Percentiles rank a stretch among this genome's conserved stretches.
Evolutionary conservation across 2,113 vertebrate genomes (phyloP).

Genomic region (Patagioenas fasciata): DNA sequence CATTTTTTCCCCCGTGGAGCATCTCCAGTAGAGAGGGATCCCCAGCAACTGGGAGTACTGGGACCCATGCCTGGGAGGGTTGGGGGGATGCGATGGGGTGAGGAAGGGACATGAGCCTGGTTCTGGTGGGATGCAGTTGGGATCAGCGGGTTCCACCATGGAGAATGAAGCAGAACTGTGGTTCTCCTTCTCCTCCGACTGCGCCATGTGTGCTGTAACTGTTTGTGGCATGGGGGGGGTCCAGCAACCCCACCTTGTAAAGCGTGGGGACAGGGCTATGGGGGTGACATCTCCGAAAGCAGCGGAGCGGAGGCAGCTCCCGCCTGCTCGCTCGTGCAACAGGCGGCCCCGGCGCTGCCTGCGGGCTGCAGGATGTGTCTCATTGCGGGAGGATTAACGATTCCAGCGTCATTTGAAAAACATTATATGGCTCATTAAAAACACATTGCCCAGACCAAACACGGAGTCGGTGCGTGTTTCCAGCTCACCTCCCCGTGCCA

Average conservation of each 20-base stretch:
- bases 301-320: background rate
- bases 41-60: background rate
- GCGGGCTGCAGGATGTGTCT: slow-evolving; percentile 39
- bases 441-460: slow-evolving; percentile 42
- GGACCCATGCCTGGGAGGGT: fast-evolving
- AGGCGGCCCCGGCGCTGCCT: background rate
- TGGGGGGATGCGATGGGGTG: fast-evolving
- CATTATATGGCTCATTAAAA: slow-evolving; percentile 57
- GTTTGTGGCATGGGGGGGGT: fast-evolving
- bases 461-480: background rate
- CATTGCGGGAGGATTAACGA: slow-evolving; percentile 60
- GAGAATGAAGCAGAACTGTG: no score
- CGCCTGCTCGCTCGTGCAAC: background rate
- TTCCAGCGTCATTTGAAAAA: slow-evolving; percentile 11
- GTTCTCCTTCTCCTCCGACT: background rate
- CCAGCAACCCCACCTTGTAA: fast-evolving
- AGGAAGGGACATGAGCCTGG: background rate
- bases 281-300: background rate
- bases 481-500: background rate
- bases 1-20: background rate
- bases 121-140: background rate
- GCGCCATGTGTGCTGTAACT: fast-evolving
- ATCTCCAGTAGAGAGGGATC: background rate
- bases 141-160: background rate
- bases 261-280: fast-evolving